Conservation (phyloP, 2,888 invertebrate genomes). For the Melipona beecheii region DNA sequence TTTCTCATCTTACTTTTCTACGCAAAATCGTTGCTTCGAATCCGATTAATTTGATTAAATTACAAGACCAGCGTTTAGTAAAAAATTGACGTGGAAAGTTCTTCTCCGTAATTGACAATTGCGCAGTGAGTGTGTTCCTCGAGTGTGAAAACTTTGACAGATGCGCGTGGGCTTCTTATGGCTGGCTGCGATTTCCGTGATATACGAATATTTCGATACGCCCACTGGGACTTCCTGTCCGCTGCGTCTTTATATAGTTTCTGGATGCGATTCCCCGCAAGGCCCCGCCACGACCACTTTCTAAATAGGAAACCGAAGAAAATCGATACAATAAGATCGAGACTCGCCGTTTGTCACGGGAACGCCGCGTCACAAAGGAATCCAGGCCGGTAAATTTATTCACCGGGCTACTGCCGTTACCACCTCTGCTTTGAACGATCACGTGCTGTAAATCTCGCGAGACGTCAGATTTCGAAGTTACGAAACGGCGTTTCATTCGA, state of each 20-base stretch:
- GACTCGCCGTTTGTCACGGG: conserved; percentile 72
- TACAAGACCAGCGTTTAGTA: no score
- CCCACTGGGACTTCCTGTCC: conserved; percentile 65
- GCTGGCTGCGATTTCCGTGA: conserved; percentile 17
- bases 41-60: no score
- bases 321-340: conserved; percentile 73
- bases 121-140: no score
- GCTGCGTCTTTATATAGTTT: conserved; percentile 68
- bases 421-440: conserved; percentile 19
- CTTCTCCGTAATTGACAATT: no score
- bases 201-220: conserved; percentile 59
- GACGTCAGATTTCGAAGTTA: neutral
- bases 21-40: no score
- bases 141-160: no score
- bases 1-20: no score
- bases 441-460: neutral
- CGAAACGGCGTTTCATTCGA: no score
- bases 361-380: conserved; percentile 69
- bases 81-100: no score
- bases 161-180: no score
- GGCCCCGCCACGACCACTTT: conserved; percentile 53
- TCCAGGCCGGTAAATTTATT: conserved; percentile 19
- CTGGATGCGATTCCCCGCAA: conserved; percentile 53
- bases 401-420: conserved; percentile 41
- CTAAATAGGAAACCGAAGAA: conserved; percentile 66